Evolutionary conservation across 2,113 vertebrate species (phyloP).

Genomic region (Ailurus styani): DNA sequence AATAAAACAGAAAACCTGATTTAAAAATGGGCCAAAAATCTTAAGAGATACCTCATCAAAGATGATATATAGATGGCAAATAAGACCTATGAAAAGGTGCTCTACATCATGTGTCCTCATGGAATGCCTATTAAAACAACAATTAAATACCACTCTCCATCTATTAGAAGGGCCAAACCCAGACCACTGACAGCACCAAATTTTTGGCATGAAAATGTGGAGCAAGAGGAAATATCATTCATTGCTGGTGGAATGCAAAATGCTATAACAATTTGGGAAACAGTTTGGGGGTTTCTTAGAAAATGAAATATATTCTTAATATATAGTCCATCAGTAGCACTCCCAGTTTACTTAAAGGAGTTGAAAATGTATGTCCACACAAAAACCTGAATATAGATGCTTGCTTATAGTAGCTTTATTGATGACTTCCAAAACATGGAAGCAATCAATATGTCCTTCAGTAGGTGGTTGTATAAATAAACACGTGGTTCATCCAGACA

Average conservation of each 20-base stretch:
- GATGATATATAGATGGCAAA: neutral
- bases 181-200: neutral
- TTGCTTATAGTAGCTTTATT: neutral
- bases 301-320: neutral
- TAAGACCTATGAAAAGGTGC: neutral
- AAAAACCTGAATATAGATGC: neutral
- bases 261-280: neutral
- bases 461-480: neutral
- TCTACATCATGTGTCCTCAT: neutral
- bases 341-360: neutral
- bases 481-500: neutral
- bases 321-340: neutral
- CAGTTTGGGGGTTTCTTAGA: neutral
- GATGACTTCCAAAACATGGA: neutral
- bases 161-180: neutral
- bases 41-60: neutral
- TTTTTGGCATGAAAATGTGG: neutral
- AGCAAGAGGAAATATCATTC: neutral
- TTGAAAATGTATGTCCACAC: neutral
- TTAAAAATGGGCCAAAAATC: neutral
- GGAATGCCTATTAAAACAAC: neutral
- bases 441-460: neutral
- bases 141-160: neutral
- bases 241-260: neutral
- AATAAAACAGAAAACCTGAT: neutral